Base-by-base conservation (phyloP, 1,140 invertebrate genomes). In the Nasonia longicornis region DNA sequence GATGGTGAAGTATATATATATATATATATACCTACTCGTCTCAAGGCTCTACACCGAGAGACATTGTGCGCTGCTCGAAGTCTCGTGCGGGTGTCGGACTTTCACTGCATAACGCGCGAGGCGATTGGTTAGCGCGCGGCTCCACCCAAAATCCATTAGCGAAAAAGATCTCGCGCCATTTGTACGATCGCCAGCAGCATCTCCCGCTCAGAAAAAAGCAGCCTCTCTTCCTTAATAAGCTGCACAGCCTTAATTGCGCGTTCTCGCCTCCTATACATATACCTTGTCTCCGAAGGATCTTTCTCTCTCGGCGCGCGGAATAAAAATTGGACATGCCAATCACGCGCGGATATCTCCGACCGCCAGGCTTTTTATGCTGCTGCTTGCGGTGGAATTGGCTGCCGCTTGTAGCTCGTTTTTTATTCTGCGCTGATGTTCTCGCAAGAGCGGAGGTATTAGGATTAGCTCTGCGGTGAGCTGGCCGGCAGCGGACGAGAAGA, bases 101-200 rank as follows among this genome's bases (percentile, higher is more conserved):
- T 88, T 89, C 88, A 86, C 87, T 87, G 85, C 85, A 84, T 58
- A 58, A 76, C 84, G 83, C 77, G 80, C 83, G 79, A 84, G 84
- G 85, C 85, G 90, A 90, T 91, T 91, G 90, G 90, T 88, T 89
- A 86, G 87, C 84, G 86, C 84, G 73, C 84, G 84, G 87, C 89
- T 88, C 89, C 90, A 88, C 90, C 90, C 90, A 90, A 86, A 89
- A 88, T 87, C 89, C 88, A 91, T 91, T 90, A 90, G 87, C 84
- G 73, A 76, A 85, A 86, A 85, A 87, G 88, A 86, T 84, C 84
- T 83, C 84, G 80, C 86, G 87, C 88, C 86, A 89, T 90, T 87
- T 85, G 84, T 86, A 85, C 82, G 80, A 85, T 84, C 83, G 79
- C 63, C 70, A 83, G 75, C 52, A 58, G 74, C 79, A 83, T 80